These are phyloP conservation scores for Masticophis lateralis DNA, from an alignment of 2,797 vertebrate species.

Conservation along the genomic window DNA sequence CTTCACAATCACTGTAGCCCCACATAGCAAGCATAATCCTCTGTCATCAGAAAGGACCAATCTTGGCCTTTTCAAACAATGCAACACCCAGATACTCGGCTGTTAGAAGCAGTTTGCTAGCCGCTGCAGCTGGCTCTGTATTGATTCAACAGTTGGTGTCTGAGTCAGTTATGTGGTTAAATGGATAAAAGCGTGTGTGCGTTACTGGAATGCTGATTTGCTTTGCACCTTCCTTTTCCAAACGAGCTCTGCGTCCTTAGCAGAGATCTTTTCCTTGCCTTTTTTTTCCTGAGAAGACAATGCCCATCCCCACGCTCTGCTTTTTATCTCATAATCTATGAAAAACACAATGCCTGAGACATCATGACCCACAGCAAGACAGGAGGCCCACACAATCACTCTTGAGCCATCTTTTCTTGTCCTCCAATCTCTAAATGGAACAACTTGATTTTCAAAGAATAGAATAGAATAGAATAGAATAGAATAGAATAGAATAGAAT, in stretches of 20 bases:
- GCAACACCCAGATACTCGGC: conserved; percentile 37
- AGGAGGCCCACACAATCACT: background rate
- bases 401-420: background rate
- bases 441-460: background rate
- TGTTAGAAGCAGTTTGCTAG: conserved; percentile 42
- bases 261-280: background rate
- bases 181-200: conserved; percentile 54
- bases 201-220: conserved; percentile 61
- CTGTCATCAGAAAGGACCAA: background rate
- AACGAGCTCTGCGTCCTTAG: conserved; percentile 50
- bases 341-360: accelerated
- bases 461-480: too few relatives aligned
- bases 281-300: conserved; percentile 22
- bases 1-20: background rate
- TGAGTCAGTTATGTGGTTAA: conserved; percentile 61
- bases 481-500: too few relatives aligned
- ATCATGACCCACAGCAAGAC: too few relatives aligned
- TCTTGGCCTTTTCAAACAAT: conserved; percentile 15
- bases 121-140: conserved; percentile 46
- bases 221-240: conserved; percentile 44
- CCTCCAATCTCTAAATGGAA: background rate
- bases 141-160: conserved; percentile 56
- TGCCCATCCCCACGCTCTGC: background rate
- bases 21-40: conserved; percentile 4
- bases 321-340: background rate